phyloP scores from a whole-genome alignment of 2,888 invertebrate species.

The Drosophila eohydei region DNA sequence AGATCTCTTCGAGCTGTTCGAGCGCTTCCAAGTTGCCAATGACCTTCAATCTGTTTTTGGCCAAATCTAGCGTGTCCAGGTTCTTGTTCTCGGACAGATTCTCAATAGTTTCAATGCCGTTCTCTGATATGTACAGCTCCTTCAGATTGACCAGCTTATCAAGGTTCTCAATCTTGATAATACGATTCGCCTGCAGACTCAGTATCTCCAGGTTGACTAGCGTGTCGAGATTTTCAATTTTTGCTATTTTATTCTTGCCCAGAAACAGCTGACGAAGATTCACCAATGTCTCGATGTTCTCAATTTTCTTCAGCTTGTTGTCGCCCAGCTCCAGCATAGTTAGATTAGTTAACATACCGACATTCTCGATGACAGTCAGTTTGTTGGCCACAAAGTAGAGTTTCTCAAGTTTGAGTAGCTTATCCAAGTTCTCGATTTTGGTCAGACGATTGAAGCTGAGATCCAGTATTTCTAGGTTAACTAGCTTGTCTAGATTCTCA shows the following conservation, averaged over 20 bases:
- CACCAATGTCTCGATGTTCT: conserved; percentile 91
- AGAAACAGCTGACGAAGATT: conserved; percentile 92
- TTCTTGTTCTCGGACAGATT: conserved; percentile 89
- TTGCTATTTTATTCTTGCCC: conserved; percentile 97
- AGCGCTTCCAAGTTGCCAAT: conserved; percentile 93
- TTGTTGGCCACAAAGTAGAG: conserved; percentile 96
- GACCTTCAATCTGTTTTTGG: conserved; percentile 92
- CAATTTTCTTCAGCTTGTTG: conserved; percentile 95
- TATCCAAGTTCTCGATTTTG: conserved; percentile 93
- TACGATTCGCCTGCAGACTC: conserved; percentile 95
- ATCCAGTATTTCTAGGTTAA: conserved; percentile 95
- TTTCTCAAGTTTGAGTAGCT: conserved; percentile 91
- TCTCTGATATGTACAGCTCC: conserved; percentile 97
- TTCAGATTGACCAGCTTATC: conserved; percentile 90
- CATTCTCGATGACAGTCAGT: conserved; percentile 93
- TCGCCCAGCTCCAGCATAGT: conserved; percentile 97
- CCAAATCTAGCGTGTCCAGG: conserved; percentile 95
- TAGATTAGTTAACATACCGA: conserved; percentile 91
- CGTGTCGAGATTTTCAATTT: conserved; percentile 92
- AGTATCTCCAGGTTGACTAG: conserved; percentile 91
- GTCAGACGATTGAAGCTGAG: conserved; percentile 97
- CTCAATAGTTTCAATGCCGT: conserved; percentile 93
- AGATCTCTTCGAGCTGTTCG: conserved; percentile 94
- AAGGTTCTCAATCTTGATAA: conserved; percentile 94
- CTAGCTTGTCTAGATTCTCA: conserved; percentile 94